phyloP scores from a whole-genome alignment of 2,113 vertebrate genomes.

The Salvelinus fontinalis region DNA sequence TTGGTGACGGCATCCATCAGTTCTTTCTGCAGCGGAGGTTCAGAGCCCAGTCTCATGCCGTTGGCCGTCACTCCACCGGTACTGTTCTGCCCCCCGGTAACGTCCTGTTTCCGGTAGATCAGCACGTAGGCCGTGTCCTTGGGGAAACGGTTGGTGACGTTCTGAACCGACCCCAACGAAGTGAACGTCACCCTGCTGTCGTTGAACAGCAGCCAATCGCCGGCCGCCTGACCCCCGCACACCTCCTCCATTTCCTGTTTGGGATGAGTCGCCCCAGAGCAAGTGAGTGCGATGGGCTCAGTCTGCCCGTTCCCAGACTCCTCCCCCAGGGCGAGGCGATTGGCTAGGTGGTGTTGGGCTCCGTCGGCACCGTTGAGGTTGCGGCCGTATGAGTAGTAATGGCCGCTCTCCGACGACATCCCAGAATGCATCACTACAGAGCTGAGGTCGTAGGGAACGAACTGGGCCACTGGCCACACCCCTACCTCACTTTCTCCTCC shows the following conservation, averaged over 20 bases:
- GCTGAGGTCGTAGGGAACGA: slow-evolving; percentile 85
- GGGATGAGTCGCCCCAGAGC: slow-evolving; percentile 51
- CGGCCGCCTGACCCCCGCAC: slow-evolving; percentile 68
- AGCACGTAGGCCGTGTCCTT: slow-evolving; percentile 98
- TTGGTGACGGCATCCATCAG: slow-evolving; percentile 97
- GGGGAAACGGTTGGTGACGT: slow-evolving; percentile 94
- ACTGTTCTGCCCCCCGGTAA: slow-evolving; percentile 51
- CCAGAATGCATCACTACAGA: slow-evolving; percentile 98
- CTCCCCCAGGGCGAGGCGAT: slow-evolving; percentile 59
- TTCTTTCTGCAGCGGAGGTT: slow-evolving; percentile 95
- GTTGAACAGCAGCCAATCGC: slow-evolving; percentile 97
- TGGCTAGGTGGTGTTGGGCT: slow-evolving; percentile 53
- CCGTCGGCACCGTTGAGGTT: slow-evolving; percentile 79
- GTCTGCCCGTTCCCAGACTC: slow-evolving; percentile 58
- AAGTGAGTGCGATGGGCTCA: slow-evolving; percentile 32
- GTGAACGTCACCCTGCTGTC: slow-evolving; percentile 97
- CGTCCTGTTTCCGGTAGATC: slow-evolving; percentile 90
- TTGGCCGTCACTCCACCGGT: slow-evolving; percentile 56
- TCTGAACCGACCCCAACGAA: slow-evolving; percentile 94
- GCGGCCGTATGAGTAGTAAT: slow-evolving; percentile 95
- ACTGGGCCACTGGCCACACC: slow-evolving; percentile 48
- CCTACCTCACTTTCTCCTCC: not conserved
- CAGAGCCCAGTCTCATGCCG: slow-evolving; percentile 81
- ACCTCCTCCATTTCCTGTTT: slow-evolving; percentile 69
- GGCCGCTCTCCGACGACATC: slow-evolving; percentile 95